Evolutionary conservation across 2,113 vertebrate species (phyloP).

Genomic region (Phalacrocorax carbo): DNA sequence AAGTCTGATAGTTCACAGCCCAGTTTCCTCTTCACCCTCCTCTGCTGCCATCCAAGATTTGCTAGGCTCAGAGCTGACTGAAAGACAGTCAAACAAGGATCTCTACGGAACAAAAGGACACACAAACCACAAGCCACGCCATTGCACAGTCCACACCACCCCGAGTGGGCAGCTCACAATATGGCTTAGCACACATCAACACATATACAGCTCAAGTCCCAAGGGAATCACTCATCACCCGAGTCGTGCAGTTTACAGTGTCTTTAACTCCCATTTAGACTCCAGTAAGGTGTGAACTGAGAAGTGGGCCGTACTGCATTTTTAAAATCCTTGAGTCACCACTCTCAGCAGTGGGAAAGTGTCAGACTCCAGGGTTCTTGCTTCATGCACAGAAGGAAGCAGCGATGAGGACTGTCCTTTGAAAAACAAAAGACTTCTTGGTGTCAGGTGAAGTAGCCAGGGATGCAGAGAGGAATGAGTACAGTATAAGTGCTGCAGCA

Average conservation of each 20-base stretch:
- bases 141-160: not conserved
- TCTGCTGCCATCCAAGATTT: not conserved
- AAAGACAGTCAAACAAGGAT: not conserved
- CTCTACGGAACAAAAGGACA: not conserved
- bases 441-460: not conserved
- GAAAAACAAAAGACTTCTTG: not conserved
- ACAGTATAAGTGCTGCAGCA: not conserved
- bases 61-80: not conserved
- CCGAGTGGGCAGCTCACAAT: not conserved
- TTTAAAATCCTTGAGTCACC: slow-evolving; percentile 54
- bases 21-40: not conserved
- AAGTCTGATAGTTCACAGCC: not conserved
- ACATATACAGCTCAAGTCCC: not conserved
- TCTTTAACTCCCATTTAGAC: not conserved
- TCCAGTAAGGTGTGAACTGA: not conserved
- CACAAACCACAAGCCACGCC: accelerated
- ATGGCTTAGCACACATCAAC: not conserved
- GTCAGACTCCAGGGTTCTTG: slow-evolving; percentile 41
- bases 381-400: not conserved
- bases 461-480: not conserved
- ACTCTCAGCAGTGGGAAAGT: not conserved
- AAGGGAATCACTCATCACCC: not conserved
- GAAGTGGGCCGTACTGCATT: slow-evolving; percentile 37
- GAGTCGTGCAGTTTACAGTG: not conserved
- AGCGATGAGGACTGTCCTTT: not conserved